Evolutionary conservation across 2,113 vertebrate genomes (phyloP), one percentile per base, ranked within the genome.

Genomic region (Corythoichthys haematopterus): DNA sequence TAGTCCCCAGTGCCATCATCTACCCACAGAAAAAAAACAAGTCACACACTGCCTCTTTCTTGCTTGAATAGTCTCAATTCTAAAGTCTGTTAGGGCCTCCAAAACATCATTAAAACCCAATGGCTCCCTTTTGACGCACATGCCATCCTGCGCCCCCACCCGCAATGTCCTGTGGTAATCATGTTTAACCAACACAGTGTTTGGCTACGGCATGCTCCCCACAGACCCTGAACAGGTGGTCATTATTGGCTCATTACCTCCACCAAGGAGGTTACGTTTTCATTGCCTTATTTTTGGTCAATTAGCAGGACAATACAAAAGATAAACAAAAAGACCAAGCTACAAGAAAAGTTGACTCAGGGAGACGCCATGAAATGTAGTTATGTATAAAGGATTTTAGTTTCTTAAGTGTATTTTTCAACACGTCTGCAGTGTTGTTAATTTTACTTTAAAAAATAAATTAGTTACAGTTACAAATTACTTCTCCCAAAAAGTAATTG

Each of bases 81-180:
- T 38, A 38, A 60, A 70, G 69, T 74, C 69, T 33, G 74, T 73
- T 53, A 65, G 36, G 69, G 73, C 67, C 66, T 78, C 63, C 78
- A 75, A 80, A 76, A 84, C 84, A 78, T 80, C 73, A 83, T 88
- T 84, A 87, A 90, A 85, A 84, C 66, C 79, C 76, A 77, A 84
- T 78, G 66, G 79, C 72, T 58, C 73, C 75, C 73, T 51, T 84
- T 77, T 71, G 69, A 84, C 68, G 20, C 1, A 35, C 65, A 28
- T 66, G 37, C 56, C 66, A 33, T 60, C 52, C 66, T n/a, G 16
- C 16, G 36, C 36, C 66, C 43, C 47, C 46, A 66, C 50, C 57
- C 5, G 40, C 61, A 71, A 61, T 79, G 71, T 78, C 69, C 69
- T 47, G 63, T 55, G 65, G 63, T 80, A 83, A 79, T 83, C 72